Base-by-base conservation (phyloP, 2,797 vertebrate species). In the Macroramphosus scolopax region DNA sequence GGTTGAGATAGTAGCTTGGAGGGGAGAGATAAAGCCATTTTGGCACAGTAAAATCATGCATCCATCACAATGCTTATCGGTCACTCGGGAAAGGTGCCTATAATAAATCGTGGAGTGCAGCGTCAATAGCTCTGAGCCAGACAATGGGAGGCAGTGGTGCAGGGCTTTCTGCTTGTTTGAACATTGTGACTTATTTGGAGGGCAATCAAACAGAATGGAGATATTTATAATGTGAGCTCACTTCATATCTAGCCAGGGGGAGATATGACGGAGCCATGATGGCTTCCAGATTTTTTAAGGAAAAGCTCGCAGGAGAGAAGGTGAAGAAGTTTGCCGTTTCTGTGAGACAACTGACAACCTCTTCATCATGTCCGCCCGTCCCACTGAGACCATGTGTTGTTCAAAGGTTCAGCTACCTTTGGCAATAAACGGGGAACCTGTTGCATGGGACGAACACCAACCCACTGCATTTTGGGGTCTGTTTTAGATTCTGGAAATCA, bases 41-140 rank as follows among this genome's bases (percentile, higher is more conserved):
- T 83, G 83, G 81, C 81, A 78, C 65, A 28, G 61, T 76, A 61
- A 74, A 84, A 81, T 84, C 75, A 51, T 41, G 80, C 79, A 89
- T 87, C 87, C 83, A 88, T 90, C 84, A 87, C 81, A 63, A 42
- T 43, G 75, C 83, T 87, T 86, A 89, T 90, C 86, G 74, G 83
- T 79, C 82, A 82, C 83, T 65, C n/a, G 73, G 79, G 87, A 80
- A 77, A 87, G 79, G 82, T 78, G 83, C 79, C 82, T 77, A 60
- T 79, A 87, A 87, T 83, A 87, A 81, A 87, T 86, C 48, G 78
- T 64, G 64, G 49, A 47, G 56, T 37, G 66, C 67, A 48, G 78
- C 74, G 64, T 83, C 77, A 64, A 80, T 75, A 75, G 83, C 77
- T 82, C 57, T 59, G 5, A 73, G 71, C 51, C 76, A 77, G 78